Percentiles rank a stretch among this genome's conserved stretches.
phyloP scores from a whole-genome alignment of 53 echinoderm and acorn worm genomes.

The Temnopleurus reevesii region DNA sequence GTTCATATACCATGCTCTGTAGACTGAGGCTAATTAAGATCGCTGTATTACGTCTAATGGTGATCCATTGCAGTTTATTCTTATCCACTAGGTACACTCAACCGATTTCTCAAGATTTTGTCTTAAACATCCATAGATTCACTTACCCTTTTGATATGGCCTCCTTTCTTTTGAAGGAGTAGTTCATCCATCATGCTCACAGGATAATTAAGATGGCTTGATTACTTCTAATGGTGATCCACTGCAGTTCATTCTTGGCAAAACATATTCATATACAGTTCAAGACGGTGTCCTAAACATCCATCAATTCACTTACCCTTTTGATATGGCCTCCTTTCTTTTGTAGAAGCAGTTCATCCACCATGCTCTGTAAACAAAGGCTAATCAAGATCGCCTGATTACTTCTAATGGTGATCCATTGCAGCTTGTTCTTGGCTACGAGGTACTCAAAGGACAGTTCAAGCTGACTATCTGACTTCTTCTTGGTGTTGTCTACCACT shows the following conservation, averaged over 20 bases:
- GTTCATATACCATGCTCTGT: constrained; percentile 84
- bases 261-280: too few species aligned
- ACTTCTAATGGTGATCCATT: constrained; percentile 90
- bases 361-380: constrained; percentile 90
- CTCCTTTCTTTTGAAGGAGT: constrained; percentile 81
- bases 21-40: constrained; percentile 80
- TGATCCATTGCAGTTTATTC: constrained; percentile 85
- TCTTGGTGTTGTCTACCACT: constrained; percentile 1
- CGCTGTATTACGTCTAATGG: constrained; percentile 77
- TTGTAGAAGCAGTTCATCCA: constrained; percentile 89
- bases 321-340: constrained; percentile 91
- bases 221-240: constrained; percentile 79
- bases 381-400: constrained; percentile 93
- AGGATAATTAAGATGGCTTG: constrained; percentile 80
- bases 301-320: constrained; percentile 68
- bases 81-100: constrained; percentile 83
- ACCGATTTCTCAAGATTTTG: too few species aligned
- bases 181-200: constrained; percentile 91
- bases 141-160: not conserved
- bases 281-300: too few species aligned
- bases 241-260: constrained; percentile 80
- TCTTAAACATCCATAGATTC: not conserved
- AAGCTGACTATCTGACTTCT: constrained; percentile 57
- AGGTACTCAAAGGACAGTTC: constrained; percentile 97
- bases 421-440: constrained; percentile 83